Evolutionary conservation across 64 coral and sea anemone genomes (phyloP).

Genomic region (Dendrophyllia cribrosa): DNA sequence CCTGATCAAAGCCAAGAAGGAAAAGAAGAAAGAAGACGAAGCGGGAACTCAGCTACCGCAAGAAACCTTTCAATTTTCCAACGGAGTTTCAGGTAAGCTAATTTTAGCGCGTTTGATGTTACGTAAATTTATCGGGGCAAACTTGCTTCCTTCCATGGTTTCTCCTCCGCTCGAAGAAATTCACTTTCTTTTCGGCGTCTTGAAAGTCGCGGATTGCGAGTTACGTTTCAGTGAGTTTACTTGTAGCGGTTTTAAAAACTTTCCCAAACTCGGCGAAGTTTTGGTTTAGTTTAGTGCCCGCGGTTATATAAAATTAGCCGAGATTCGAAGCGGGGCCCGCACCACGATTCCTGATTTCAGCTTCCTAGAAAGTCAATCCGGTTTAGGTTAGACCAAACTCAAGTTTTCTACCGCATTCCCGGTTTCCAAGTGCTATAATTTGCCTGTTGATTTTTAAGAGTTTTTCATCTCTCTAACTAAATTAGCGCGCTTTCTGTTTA

Average conservation of each 20-base stretch:
- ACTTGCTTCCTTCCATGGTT: neutral
- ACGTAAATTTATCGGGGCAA: neutral
- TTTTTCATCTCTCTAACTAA: neutral
- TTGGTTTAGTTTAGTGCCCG: neutral
- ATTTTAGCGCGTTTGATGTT: slow-evolving; percentile 23
- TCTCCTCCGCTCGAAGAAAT: slow-evolving; percentile 1
- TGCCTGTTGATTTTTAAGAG: neutral
- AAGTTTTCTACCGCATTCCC: slow-evolving; percentile 5
- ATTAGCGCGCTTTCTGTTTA: slow-evolving; percentile 43
- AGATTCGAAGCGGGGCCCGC: neutral
- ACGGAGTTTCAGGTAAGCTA: neutral
- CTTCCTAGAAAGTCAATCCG: neutral
- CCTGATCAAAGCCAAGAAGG: slow-evolving; percentile 59
- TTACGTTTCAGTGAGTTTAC: neutral
- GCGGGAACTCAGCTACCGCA: neutral
- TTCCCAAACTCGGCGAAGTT: slow-evolving; percentile 28
- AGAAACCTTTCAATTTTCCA: neutral
- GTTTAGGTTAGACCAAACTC: no score
- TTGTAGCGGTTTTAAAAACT: neutral
- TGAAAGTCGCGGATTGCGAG: neutral
- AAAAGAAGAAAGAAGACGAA: slow-evolving; percentile 46
- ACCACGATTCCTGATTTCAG: neutral
- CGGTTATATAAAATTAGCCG: neutral
- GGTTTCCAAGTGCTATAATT: neutral
- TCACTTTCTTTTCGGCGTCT: neutral